Conservation (phyloP, 2,888 invertebrate species). For the Cephus spinipes region DNA sequence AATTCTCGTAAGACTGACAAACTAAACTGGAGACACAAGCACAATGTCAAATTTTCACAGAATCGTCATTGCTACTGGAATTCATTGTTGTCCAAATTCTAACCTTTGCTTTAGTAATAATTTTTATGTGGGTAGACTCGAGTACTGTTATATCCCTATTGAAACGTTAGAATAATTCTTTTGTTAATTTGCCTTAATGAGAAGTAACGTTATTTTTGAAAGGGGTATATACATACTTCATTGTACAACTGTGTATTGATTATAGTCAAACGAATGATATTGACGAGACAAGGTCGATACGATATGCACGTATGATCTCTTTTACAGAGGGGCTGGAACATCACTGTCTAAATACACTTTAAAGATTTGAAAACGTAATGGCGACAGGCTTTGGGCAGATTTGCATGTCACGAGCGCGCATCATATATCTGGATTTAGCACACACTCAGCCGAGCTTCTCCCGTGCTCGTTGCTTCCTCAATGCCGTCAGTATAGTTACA, state of each 20-base stretch:
- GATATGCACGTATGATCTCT: not conserved
- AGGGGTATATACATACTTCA: not conserved
- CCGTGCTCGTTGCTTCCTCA: constrained; percentile 3
- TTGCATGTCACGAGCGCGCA: constrained; percentile 67
- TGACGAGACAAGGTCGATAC: not conserved
- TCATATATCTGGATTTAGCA: constrained; percentile 67
- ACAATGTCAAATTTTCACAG: not conserved
- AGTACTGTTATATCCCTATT: not conserved
- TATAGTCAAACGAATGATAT: not conserved
- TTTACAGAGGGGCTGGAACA: not conserved
- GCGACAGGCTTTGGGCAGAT: constrained; percentile 65
- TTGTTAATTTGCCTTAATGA: too few relatives aligned
- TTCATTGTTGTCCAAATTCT: too few relatives aligned
- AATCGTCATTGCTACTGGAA: too few relatives aligned
- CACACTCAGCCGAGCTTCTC: constrained; percentile 43
- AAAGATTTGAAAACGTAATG: constrained; percentile 68
- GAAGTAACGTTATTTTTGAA: too few relatives aligned
- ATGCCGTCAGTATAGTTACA: not conserved
- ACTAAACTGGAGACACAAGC: not conserved
- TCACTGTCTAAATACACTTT: constrained; percentile 66
- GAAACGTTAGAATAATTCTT: not conserved
- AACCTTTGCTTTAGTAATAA: not conserved
- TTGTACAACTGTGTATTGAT: not conserved
- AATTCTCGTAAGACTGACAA: not conserved
- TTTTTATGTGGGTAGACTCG: not conserved